phyloP scores from a whole-genome alignment of 2,113 vertebrate species.

The Nipponia nippon region DNA sequence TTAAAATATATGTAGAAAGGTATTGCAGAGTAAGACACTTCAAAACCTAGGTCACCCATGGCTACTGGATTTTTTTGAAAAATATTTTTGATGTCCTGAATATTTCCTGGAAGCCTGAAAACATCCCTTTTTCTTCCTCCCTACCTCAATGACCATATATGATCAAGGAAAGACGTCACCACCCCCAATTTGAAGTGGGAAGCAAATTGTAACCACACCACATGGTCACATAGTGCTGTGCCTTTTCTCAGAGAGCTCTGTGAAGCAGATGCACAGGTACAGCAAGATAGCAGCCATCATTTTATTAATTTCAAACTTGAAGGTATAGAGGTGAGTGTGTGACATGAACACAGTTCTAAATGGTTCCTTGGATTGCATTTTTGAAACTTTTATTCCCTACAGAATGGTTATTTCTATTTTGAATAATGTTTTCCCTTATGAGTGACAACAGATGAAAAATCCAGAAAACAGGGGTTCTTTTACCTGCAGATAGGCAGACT shows the following conservation, averaged over 20 bases:
- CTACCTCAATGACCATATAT: not conserved
- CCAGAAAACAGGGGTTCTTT: not conserved
- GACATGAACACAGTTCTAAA: not conserved
- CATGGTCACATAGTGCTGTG: not conserved
- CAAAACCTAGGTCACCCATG: not conserved
- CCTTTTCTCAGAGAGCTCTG: not conserved
- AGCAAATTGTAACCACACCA: not conserved
- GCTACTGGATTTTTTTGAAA: not conserved
- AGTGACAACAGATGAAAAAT: not conserved
- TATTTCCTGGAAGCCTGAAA: not conserved
- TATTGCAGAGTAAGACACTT: not conserved
- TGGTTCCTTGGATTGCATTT: not conserved
- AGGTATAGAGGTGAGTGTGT: not conserved
- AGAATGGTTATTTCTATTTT: not conserved
- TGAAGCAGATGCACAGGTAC: not conserved
- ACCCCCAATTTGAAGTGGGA: not conserved
- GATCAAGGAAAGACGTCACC: not conserved
- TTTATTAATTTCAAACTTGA: not conserved
- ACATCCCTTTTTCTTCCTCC: not conserved
- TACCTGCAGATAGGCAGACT: not conserved
- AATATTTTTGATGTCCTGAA: not conserved
- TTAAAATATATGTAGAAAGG: not conserved
- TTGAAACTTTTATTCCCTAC: not conserved
- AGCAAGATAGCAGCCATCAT: not conserved
- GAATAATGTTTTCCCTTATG: not conserved